Percentiles rank a stretch among this genome's conserved stretches.
phyloP scores from a whole-genome alignment of 2,797 vertebrate species.

The Ceyx erithaca region DNA sequence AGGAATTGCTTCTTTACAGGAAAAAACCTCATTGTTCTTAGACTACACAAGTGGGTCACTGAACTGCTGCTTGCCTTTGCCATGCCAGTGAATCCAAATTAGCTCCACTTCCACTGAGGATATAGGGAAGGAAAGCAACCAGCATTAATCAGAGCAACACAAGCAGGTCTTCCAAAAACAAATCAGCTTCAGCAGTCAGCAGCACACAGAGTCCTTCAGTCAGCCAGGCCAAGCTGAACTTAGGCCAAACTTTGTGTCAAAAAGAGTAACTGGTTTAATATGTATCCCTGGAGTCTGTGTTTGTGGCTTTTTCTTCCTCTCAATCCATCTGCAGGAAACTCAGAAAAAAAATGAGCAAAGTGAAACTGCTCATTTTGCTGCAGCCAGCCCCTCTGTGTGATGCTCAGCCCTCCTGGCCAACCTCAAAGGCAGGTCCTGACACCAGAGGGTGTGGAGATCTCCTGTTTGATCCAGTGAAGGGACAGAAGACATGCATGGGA shows the following conservation, averaged over 20 bases:
- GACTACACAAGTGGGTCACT: slow-evolving; percentile 6
- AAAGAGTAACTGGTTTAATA: slow-evolving; percentile 14
- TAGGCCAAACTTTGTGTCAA: background rate
- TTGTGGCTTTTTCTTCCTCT: background rate
- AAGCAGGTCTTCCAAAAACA: slow-evolving; percentile 30
- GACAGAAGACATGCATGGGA: background rate
- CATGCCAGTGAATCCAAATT: background rate
- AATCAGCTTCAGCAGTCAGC: slow-evolving; percentile 11
- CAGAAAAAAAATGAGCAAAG: background rate
- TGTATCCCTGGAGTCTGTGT: rapidly evolving
- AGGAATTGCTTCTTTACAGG: background rate
- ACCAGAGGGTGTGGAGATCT: rapidly evolving
- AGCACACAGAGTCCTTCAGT: slow-evolving; percentile 30
- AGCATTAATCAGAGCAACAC: background rate
- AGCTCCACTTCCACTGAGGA: slow-evolving; percentile 2
- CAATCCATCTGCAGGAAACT: background rate
- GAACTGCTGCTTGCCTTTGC: slow-evolving; percentile 1
- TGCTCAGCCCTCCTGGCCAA: background rate
- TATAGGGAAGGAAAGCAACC: background rate
- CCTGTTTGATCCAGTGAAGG: background rate
- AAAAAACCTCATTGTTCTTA: background rate
- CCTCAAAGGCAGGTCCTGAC: background rate
- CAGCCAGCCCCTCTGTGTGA: background rate
- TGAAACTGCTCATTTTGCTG: background rate
- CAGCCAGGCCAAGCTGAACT: background rate